Conservation (phyloP, 2,888 invertebrate genomes). For the Schrankia costaestrigalis region DNA sequence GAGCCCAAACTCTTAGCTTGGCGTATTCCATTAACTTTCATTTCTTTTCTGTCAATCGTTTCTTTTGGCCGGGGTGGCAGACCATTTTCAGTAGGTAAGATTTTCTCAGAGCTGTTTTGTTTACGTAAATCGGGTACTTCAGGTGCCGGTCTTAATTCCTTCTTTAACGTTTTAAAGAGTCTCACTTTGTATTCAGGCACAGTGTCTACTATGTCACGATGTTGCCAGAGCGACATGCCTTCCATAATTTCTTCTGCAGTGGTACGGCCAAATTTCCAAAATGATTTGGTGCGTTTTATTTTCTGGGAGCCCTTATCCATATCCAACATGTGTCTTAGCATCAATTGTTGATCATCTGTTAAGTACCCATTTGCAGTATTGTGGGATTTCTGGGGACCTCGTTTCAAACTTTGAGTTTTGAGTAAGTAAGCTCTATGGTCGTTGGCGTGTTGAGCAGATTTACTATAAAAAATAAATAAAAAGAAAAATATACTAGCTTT, state of each 20-base stretch:
- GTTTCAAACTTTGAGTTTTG: slow-evolving; percentile 74
- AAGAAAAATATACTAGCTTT: slow-evolving; percentile 45
- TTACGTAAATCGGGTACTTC: slow-evolving; percentile 62
- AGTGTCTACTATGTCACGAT: slow-evolving; percentile 89
- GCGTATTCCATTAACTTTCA: slow-evolving; percentile 67
- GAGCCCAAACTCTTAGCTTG: slow-evolving; percentile 74
- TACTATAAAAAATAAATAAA: slow-evolving; percentile 66
- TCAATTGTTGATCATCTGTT: slow-evolving; percentile 79
- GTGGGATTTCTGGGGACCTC: slow-evolving; percentile 59
- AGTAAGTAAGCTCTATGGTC: slow-evolving; percentile 66
- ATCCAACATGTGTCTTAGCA: slow-evolving; percentile 72
- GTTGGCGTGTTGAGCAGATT: slow-evolving; percentile 60
- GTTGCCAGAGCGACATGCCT: slow-evolving; percentile 93
- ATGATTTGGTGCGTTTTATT: slow-evolving; percentile 91
- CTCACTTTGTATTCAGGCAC: slow-evolving; percentile 77
- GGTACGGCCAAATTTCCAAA: slow-evolving; percentile 90
- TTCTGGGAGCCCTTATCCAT: slow-evolving; percentile 83
- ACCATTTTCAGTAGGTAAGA: slow-evolving; percentile 44
- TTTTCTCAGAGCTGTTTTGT: slow-evolving; percentile 50
- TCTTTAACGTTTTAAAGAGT: slow-evolving; percentile 69
- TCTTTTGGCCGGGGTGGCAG: slow-evolving; percentile 54
- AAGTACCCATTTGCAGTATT: slow-evolving; percentile 69
- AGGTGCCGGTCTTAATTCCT: slow-evolving; percentile 67
- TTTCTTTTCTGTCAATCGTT: slow-evolving; percentile 72
- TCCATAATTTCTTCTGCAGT: slow-evolving; percentile 88